Base-by-base conservation (phyloP, 2,888 invertebrate genomes). In the Cryptophagus acutangulus region DNA sequence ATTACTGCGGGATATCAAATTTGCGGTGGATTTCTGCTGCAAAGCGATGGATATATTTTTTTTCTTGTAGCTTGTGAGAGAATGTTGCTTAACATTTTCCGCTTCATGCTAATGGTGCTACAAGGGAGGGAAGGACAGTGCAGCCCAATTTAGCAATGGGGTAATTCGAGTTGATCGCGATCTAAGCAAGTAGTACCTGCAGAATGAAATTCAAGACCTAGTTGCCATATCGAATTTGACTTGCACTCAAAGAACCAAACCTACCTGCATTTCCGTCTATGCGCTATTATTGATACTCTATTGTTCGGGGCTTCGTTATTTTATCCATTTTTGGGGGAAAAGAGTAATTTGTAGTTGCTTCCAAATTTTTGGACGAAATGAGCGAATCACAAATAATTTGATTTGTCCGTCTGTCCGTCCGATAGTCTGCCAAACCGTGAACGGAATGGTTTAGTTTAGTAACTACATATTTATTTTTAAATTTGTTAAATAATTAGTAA, bases 1-100 rank as follows among this genome's bases (percentile, higher is more conserved):
- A 52, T 68, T 68, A 64, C 66, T 50, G 39, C 45, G 24, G 48
- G 58, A 52, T 67, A 65, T 68, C 67, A 50, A 50, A 58, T 68
- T 54, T 67, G 67, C 65, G 66, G 66, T 61, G 51, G 26, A 13
- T 20, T 20, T 20, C 20, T 9, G 6, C 5, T 6, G 20, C 9
- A 20, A 9, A 5, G 20, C 6, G 6, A 20, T 20, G 6, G 6
- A 6, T 20, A 20, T 20, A 20, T 20, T 9, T 20, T 9, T 20
- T 9, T 6, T 9, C 20, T 6, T 20, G 6, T 20, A 20, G 20
- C 9, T 20, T 9, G 20, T 6, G 20, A 9, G 20, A 6, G 20
- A 20, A 20, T 6, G 17, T 38, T 33, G 17, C 41, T 29, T 10
- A 33, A 33, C 4, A 18, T 33, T 28, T 36, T 37, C 54, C 56